Evolutionary conservation across 1,140 invertebrate genomes (phyloP), one percentile per base, ranked within the genome.

Genomic region (Hylaeus anthracinus): DNA sequence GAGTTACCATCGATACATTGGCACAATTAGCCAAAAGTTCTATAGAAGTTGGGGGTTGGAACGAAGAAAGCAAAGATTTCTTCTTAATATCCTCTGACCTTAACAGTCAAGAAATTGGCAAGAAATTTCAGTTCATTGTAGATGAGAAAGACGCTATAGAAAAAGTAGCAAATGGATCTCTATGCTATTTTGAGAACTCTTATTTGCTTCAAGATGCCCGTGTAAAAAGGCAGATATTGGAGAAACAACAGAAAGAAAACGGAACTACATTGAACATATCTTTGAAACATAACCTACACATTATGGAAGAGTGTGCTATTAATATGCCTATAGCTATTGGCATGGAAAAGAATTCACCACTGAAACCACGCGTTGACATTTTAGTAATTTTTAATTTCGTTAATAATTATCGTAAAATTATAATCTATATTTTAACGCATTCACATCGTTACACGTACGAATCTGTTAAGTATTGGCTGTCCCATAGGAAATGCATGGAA

Each of bases 141-240:
- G 91, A 95, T 73, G 94, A 94, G 14, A 91, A 95, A 0, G 92
- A 94, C 77, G 94, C 95, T 12, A 94, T 96, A 0, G 92, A 94
- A 51, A 93, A 93, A 87, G 95, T 98, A 2, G 95, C 95, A 0
- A 93, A 94, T 86, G 97, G 97, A 56, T 90, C 93, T 15, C 96
- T 96, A 83, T 96, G 96, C 9, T 97, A 97, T 83, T 98, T 97
- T 86, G 97, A 97, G 87, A 97, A 97, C 90, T 93, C 95, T n/a
- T 95, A 96, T 89, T 96, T 95, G 85, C 89, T 97, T 14, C 95
- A 95, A 77, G 94, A 96, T 85, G 90, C 95, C 1, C 94, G 95
- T 53, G 95, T 95, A 1, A 94, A 93, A 72, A 91, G 94, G 12
- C 95, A 95, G 86, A 90, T 94, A 58, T 81, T 92, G 12, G 91